phyloP scores from a whole-genome alignment of 2,113 vertebrate genomes.

The Halichoeres trimaculatus region DNA sequence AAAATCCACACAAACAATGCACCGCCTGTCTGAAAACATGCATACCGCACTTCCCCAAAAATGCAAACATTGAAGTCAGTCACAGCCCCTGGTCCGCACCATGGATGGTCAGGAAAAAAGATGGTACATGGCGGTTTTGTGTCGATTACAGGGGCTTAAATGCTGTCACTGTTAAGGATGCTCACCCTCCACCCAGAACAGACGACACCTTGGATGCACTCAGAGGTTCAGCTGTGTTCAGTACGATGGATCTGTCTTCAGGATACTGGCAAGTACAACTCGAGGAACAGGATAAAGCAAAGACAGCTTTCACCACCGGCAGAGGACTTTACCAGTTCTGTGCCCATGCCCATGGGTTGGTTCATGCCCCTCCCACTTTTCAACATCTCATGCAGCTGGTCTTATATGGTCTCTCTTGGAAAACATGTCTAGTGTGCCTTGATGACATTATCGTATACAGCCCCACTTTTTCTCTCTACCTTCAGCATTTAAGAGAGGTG shows the following conservation, averaged over 20 bases:
- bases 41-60: constrained; percentile 21
- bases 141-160: constrained; percentile 31
- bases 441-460: constrained; percentile 2
- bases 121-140: constrained; percentile 37
- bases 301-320: constrained; percentile 1
- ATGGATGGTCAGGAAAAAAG: constrained; percentile 29
- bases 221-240: constrained; percentile 26
- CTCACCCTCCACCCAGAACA: neutral
- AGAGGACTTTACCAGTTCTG: neutral
- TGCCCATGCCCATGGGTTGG: constrained; percentile 25
- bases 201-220: constrained; percentile 5
- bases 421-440: constrained; percentile 20
- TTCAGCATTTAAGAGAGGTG: constrained; percentile 32
- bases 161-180: constrained; percentile 24
- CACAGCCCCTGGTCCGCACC: constrained; percentile 36
- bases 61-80: constrained; percentile 35
- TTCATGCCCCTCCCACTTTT: constrained; percentile 25
- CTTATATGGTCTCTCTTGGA: constrained; percentile 35
- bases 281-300: constrained; percentile 30
- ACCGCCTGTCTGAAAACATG: constrained; percentile 13
- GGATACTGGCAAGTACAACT: constrained; percentile 39
- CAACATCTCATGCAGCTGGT: constrained; percentile 35
- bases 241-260: constrained; percentile 27
- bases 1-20: constrained; percentile 18
- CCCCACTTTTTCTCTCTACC: constrained; percentile 22